A percentile compares a stretch with the other conserved stretches of the same genome.
phyloP scores from a whole-genome alignment of 2,888 invertebrate genomes.

The Biston betularia region DNA sequence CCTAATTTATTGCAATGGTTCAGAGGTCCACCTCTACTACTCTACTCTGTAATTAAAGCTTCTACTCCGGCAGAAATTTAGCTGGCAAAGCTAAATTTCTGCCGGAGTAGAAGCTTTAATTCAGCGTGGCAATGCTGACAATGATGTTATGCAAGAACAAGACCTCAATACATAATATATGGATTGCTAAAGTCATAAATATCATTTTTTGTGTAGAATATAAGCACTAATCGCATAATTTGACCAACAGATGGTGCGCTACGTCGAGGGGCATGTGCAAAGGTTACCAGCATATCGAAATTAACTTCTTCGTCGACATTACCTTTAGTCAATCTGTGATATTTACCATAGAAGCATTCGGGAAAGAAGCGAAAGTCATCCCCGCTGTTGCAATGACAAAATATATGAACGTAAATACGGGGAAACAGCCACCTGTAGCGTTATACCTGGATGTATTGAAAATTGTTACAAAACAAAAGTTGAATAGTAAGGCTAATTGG shows the following conservation, averaged over 20 bases:
- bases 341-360: slow-evolving; percentile 51
- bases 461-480: background rate
- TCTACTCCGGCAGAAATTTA: no score
- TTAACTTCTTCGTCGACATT: slow-evolving; percentile 57
- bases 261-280: slow-evolving; percentile 47
- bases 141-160: no score
- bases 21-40: no score
- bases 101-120: no score
- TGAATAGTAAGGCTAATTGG: background rate
- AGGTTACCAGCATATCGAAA: slow-evolving; percentile 50
- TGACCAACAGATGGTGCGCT: slow-evolving; percentile 52
- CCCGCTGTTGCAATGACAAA: slow-evolving; percentile 37
- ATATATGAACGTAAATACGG: slow-evolving; percentile 35
- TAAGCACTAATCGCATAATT: background rate
- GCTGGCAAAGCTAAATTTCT: no score
- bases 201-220: background rate
- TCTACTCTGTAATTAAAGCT: no score
- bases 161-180: no score
- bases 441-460: background rate
- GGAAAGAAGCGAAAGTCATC: slow-evolving; percentile 43
- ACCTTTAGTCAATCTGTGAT: slow-evolving; percentile 35
- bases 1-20: no score
- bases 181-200: background rate
- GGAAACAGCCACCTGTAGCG: background rate
- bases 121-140: no score